These are phyloP conservation scores for Hippocampus guttulatus DNA, from an alignment of 2,113 vertebrate genomes.

Conservation along the genomic window DNA sequence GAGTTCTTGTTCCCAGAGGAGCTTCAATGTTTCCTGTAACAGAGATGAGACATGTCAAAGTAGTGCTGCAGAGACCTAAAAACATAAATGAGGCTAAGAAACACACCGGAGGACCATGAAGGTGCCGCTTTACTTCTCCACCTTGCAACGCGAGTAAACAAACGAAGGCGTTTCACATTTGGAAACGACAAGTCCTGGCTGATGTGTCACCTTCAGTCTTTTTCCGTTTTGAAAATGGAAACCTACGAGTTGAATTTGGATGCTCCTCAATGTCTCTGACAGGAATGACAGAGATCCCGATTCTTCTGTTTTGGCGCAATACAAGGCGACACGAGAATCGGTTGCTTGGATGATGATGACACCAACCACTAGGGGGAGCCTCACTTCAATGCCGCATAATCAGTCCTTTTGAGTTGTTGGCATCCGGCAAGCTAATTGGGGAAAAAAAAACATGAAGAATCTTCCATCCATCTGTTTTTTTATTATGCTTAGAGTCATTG, in stretches of 20 bases:
- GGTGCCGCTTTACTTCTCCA: background rate
- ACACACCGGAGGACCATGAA: no score
- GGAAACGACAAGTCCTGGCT: background rate
- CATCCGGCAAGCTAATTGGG: background rate
- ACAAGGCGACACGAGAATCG: background rate
- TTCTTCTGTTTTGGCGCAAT: background rate
- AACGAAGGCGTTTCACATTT: background rate
- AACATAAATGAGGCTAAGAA: constrained; percentile 31
- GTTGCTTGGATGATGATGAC: background rate
- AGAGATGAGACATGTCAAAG: constrained; percentile 24
- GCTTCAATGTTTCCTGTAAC: constrained; percentile 36
- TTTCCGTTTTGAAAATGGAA: background rate
- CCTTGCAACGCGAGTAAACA: background rate
- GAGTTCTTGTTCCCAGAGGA: constrained; percentile 47
- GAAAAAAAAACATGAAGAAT: background rate
- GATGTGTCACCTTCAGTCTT: background rate
- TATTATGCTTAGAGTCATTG: background rate
- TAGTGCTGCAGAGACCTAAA: constrained; percentile 31
- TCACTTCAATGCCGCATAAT: background rate
- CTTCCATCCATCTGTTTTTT: background rate
- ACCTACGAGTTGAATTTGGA: background rate
- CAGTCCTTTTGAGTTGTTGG: background rate
- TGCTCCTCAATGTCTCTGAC: background rate
- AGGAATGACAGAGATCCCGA: background rate
- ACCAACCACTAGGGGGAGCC: background rate